Evolutionary conservation across 2,888 invertebrate genomes (phyloP).

Genomic region (Dolichopus griseipennis): DNA sequence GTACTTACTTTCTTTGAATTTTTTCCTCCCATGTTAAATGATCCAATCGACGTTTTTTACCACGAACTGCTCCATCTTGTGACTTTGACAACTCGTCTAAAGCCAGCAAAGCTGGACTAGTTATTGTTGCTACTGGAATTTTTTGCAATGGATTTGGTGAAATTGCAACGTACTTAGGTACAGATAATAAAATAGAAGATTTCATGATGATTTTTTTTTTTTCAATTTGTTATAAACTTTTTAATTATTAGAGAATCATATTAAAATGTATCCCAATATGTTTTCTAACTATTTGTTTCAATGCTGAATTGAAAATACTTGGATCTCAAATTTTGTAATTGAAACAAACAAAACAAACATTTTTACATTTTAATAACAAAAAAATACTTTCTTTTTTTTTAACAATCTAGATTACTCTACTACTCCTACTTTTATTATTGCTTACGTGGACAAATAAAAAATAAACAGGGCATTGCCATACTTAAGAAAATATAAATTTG

Average conservation of each 20-base stretch:
- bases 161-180: constrained; percentile 38
- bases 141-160: constrained; percentile 29
- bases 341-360: no score
- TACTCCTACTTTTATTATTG: no score
- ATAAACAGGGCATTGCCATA: no score
- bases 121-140: constrained; percentile 26
- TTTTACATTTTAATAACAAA: no score
- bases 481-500: no score
- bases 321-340: no score
- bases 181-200: constrained; percentile 33
- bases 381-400: no score
- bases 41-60: constrained; percentile 68
- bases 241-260: constrained; percentile 11
- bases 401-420: no score
- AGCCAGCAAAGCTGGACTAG: constrained; percentile 19
- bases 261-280: no score
- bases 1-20: constrained; percentile 70
- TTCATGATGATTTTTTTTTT: constrained; percentile 9
- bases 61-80: constrained; percentile 24
- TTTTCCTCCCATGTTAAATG: constrained; percentile 82
- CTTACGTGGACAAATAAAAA: no score
- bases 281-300: no score
- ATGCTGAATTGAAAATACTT: no score
- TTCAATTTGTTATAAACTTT: not conserved
- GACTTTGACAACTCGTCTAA: constrained; percentile 22